Base-by-base conservation (phyloP, 2,797 vertebrate species). In the Coendou prehensilis region DNA sequence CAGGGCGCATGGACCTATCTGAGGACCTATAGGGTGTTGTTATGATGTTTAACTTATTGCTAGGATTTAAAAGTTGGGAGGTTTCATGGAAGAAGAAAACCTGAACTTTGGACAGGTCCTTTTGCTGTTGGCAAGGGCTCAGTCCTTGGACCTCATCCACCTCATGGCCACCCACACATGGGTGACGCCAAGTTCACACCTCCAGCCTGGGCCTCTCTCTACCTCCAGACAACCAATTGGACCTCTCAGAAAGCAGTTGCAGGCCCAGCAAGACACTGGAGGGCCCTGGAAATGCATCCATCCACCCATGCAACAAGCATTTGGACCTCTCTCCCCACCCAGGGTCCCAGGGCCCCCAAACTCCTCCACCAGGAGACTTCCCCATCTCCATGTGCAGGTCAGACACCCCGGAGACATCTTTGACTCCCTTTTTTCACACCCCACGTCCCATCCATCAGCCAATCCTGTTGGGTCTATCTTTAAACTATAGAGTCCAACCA, bases 11-110 rank as follows among this genome's bases (percentile, higher is more conserved):
- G 54, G 45, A 80, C 2, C 9, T 61, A 59, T 41, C 57, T 45
- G 14, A 37, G 33, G 41, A 2, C 28, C 47, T 61, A 28, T 50
- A 78, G 71, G 78, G 17, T 22, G 52, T 87, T 45, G 89, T n/a
- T 71, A 80, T 13, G 57, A 91, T 71, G 67, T 95, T 47, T 47
- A 92, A 90, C 73, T 23, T 91, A 76, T 33, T 41, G 26, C 81
- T 92, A 71, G 86, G 78, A 75, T 71, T 79, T 93, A 93, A 85
- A 95, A 81, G 67, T 37, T 89, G 56, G 59, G 37, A 54, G 11
- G 81, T 41, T 59, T 91, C 64, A 67, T 1, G 2, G 67, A 81
- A 88, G 23, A 69, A 92, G 57, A 90, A 92, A 86, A 64, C 30
- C 6, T 47, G 52, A 93, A 64, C 79, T 80, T 86, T 52, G 71